Base-by-base conservation (phyloP, 2,113 vertebrate species). In the Myocastor coypus region DNA sequence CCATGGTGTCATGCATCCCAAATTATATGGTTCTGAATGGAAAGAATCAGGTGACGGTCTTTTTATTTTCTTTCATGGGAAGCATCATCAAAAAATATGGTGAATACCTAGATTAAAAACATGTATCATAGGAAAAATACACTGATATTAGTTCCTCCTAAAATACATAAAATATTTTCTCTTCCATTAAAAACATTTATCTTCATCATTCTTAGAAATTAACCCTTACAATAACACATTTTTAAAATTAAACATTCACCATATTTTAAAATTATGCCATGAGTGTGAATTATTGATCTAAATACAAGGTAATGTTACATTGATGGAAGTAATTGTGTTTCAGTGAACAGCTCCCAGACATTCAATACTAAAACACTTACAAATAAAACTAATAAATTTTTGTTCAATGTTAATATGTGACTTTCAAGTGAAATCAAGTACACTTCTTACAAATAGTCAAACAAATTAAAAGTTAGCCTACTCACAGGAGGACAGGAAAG, bases 391-490 rank as follows among this genome's bases (percentile, higher is more conserved):
- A 78, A 59, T 20, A 42, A 37, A 40, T 83, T 87, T 87, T 57
- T 73, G 81, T 83, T 94, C 6, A 63, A 40, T 87, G 50, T 24
- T 26, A 64, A 50, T 69, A 32, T 75, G 28, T 94, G 66, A 19
- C 37, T 95, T 96, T 84, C 75, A 83, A 88, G 40, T 63, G 88
- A 96, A 87, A 91, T 42, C 9, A 55, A 46, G 40, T 84, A 17
- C 5, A 71, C 32, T 83, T 82, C 68, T 86, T 52, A 57, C 34
- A 87, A 77, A 71, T 89, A 57, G 40, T 55, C 61, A 92, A 75
- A 61, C 20, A 77, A 88, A 75, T 32, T n/a, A n/a, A n/a, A 91
- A 32, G 2, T 37, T 3, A 55, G 32, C 30, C 7, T 87, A 40
- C 77, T 73, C 16, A 46, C 5, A 10, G 61, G 40, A 4, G 20